Conservation (phyloP, 2,113 vertebrate genomes). For the Gasterosteus aculeatus region DNA sequence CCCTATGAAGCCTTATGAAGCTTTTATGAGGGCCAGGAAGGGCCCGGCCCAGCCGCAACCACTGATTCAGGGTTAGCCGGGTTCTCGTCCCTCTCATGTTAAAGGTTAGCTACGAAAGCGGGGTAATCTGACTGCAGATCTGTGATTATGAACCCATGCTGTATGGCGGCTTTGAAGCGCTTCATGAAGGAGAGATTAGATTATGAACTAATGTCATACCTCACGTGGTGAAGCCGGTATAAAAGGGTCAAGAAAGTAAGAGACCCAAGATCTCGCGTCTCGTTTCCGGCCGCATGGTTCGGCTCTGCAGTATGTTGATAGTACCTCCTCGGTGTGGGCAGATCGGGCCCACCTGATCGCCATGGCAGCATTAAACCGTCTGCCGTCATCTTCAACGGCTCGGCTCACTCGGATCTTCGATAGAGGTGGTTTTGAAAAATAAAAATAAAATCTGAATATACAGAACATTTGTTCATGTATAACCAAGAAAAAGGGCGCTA, state of each 20-base stretch:
- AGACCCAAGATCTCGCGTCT: constrained; percentile 50
- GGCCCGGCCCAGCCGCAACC: constrained; percentile 65
- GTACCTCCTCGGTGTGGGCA: not conserved
- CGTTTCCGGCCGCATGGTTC: not conserved
- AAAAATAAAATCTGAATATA: not conserved
- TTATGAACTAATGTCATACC: constrained; percentile 69
- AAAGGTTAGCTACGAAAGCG: constrained; percentile 71
- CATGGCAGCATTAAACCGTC: not conserved
- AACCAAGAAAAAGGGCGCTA: not conserved
- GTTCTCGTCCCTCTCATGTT: constrained; percentile 77
- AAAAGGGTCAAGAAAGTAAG: constrained; percentile 67
- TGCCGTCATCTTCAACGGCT: not conserved
- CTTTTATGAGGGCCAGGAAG: constrained; percentile 74
- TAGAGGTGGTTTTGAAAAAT: not conserved
- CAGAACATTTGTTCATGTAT: not conserved
- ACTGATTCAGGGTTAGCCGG: constrained; percentile 74
- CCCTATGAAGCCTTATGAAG: constrained; percentile 76
- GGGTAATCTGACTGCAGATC: constrained; percentile 74
- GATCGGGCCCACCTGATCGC: not conserved
- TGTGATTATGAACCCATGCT: constrained; percentile 68
- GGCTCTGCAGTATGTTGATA: not conserved
- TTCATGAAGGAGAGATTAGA: constrained; percentile 53
- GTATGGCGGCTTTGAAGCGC: constrained; percentile 69
- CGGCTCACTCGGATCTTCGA: not conserved
- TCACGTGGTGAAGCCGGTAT: constrained; percentile 59